Evolutionary conservation across 2,113 vertebrate species (phyloP).

Genomic region (Piprites chloris): DNA sequence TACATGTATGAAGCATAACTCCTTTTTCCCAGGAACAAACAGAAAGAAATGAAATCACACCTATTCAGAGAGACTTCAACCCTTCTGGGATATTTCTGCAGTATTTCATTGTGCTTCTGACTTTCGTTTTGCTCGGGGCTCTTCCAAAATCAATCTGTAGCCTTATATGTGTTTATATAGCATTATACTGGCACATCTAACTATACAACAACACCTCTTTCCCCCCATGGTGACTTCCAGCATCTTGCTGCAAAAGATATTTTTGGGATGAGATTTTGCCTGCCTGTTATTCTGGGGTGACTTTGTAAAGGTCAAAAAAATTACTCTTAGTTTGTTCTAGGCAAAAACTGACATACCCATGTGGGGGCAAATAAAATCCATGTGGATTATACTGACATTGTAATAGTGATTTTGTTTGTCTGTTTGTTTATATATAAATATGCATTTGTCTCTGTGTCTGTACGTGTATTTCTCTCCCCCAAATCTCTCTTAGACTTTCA

Average conservation of each 20-base stretch:
- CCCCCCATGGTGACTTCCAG: background rate
- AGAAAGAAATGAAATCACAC: background rate
- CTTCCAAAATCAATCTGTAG: conserved; percentile 20
- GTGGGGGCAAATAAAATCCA: background rate
- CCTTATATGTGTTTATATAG: background rate
- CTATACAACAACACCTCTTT: background rate
- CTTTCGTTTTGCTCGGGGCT: background rate
- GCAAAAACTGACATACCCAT: background rate
- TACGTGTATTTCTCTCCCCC: background rate
- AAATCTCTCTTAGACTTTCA: background rate
- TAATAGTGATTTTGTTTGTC: background rate
- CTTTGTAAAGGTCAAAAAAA: conserved; percentile 26
- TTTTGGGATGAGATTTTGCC: background rate
- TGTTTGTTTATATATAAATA: background rate
- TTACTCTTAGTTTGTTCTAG: background rate
- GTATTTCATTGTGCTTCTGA: background rate
- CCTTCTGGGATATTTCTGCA: background rate
- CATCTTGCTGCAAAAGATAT: background rate
- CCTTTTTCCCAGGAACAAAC: background rate
- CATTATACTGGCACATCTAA: background rate
- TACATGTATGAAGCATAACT: background rate
- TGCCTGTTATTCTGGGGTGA: background rate
- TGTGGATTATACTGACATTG: background rate
- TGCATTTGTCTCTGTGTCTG: background rate
- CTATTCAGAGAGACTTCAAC: background rate